Evolutionary conservation across 53 echinoderm and acorn worm genomes (phyloP), one percentile per base, ranked within the genome.

Genomic region (Henricia sp.): DNA sequence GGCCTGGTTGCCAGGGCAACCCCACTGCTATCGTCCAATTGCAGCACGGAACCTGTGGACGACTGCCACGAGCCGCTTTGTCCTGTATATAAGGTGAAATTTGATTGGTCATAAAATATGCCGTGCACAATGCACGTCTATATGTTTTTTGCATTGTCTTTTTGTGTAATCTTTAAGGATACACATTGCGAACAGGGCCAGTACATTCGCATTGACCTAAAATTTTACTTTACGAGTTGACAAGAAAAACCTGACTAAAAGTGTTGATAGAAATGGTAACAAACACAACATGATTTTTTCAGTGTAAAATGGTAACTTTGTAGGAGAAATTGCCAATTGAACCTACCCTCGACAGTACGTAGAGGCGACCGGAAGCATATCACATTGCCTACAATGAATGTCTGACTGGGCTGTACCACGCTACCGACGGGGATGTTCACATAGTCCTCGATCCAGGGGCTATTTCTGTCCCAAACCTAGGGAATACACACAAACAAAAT

Each of bases 381-480:
- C 32, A 93, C 87, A 66, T 93, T 93, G n/a, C 93, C 96, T 26
- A 96, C 87, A 3, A 72, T 74, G 39, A 93, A 63, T 1, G 83
- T 89, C 20, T 75, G 63, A 26, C 82, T 87, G 13, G 95, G 88
- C 74, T 82, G 67, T 46, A 96, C 84, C 72, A 96, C 91, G 70
- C 91, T 91, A 27, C 93, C 96, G 8, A 96, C 93, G 12, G 93
- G 89, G 57, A 96, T 74, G 67, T 85, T 88, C 38, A 92, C 93
- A 27, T 96, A 96, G 54, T 93, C 96, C 44, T 93, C 96, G 37
- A 93, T 93, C 87, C 96, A 88, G 25, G 96, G 93, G 58, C 72
- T 93, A n/a, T 84, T 91, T 65, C 89, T 83, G 74, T 96, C 93
- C 96, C 96, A 96, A 25, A 95, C 91, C 96, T 93, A 42, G 23